Evolutionary conservation across 2,888 invertebrate genomes (phyloP), one percentile per base, ranked within the genome.

Genomic region (Amaurobius ferox): DNA sequence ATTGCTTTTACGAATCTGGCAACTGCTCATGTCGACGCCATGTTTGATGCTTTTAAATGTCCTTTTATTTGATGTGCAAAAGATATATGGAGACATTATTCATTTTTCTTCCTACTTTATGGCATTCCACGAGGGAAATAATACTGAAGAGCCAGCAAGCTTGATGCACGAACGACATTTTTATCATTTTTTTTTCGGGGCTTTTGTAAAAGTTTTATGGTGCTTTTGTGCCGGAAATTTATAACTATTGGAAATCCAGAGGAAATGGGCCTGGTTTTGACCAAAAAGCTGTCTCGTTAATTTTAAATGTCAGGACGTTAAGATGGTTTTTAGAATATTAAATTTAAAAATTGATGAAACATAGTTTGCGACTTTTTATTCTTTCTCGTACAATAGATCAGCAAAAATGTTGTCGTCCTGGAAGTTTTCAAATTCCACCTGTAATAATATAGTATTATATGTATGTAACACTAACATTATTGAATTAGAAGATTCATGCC

Each of bases 1-100:
- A 35, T n/a, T 40, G 23, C 29, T 44, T 19, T 29, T 64, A 23
- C 7, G 23, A 83, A 76, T 44, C 70, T 77, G 77, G 66, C 77
- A 77, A 72, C 71, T 9, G 29, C 29, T 67, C 67, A 35, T 73
- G 73, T 73, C 73, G 73, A 48, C 77, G 67, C 66, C 71, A 55
- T 77, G 77, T 85, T 77, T 67, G 71, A 72, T 61, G 72, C 30
- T 35, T 71, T 78, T 85, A 85, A 85, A 85, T 66, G 83, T 77
- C 72, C 55, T 62, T 76, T 72, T 85, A 85, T 85, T 77, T 85
- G 83, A 85, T 77, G 77, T 77, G 55, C 39, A 26, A 77, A 77
- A 77, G 83, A 85, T 67, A 77, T 85, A 85, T 77, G 13, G 55
- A 16, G 71, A 28, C 72, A 85, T 85, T 67, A 85, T 85, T 85